These are phyloP conservation scores for Antechinus stuartii DNA, from an alignment of 2,113 vertebrate species.

Conservation along the genomic window DNA sequence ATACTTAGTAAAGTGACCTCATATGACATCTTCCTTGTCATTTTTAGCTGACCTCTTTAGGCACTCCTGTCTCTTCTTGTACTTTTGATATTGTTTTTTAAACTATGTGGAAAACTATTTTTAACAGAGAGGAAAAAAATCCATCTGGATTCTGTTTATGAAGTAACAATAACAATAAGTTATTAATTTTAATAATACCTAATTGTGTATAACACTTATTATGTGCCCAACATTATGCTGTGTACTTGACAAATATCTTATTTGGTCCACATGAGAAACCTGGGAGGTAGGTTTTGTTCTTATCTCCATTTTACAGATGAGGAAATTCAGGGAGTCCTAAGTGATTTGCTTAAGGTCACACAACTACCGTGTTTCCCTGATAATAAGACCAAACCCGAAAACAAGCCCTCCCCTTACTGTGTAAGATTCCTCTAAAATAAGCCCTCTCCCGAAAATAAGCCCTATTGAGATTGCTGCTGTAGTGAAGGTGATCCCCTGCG, in stretches of 20 bases:
- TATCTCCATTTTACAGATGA: not conserved
- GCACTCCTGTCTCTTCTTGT: not conserved
- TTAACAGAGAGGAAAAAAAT: not conserved
- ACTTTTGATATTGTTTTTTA: not conserved
- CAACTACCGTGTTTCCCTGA: not conserved
- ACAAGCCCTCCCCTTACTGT: too few species aligned
- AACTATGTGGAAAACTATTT: not conserved
- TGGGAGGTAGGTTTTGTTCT: not conserved
- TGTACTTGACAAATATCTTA: not conserved
- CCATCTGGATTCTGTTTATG: not conserved
- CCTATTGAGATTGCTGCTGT: too few species aligned
- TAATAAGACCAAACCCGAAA: too few species aligned
- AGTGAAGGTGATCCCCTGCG: too few species aligned
- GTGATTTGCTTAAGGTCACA: not conserved
- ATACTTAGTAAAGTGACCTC: not conserved
- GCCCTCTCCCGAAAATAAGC: too few species aligned
- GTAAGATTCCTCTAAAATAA: too few species aligned
- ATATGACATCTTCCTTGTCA: not conserved
- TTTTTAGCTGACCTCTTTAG: not conserved
- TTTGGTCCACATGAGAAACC: not conserved
- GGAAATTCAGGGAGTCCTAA: not conserved
- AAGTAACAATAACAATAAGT: not conserved
- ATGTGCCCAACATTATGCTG: not conserved
- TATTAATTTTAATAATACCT: not conserved
- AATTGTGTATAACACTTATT: not conserved